Percentiles rank a stretch among this genome's conserved stretches.
These are phyloP conservation scores for Epinotia bilunana DNA, from an alignment of 2,888 invertebrate genomes.

Conservation along the genomic window DNA sequence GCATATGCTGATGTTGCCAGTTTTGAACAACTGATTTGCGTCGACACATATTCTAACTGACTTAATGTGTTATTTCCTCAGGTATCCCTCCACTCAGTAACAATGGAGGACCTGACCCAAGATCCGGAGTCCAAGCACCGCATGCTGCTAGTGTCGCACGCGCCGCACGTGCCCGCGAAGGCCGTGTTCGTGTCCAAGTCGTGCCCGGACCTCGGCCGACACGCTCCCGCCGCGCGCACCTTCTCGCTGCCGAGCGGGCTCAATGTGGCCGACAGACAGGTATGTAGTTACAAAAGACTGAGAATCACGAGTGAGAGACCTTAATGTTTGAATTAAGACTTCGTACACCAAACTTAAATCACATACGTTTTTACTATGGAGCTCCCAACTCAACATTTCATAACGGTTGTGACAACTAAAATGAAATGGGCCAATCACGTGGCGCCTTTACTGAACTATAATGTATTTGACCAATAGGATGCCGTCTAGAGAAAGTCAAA, in stretches of 20 bases:
- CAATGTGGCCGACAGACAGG: conserved; percentile 60
- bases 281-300: background rate
- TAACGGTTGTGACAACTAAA: too few relatives aligned
- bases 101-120: conserved; percentile 95
- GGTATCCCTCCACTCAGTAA: conserved; percentile 92
- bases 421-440: too few relatives aligned
- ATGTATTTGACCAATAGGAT: too few relatives aligned
- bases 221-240: conserved; percentile 48
- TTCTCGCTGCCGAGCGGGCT: conserved; percentile 67
- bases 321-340: too few relatives aligned
- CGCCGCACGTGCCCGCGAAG: conserved; percentile 74
- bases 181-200: conserved; percentile 89
- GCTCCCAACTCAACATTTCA: too few relatives aligned
- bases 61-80: conserved; percentile 52
- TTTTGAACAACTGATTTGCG: too few relatives aligned
- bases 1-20: too few relatives aligned
- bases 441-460: too few relatives aligned
- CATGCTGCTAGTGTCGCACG: conserved; percentile 91
- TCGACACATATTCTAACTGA: background rate
- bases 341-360: too few relatives aligned
- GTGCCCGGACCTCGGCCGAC: conserved; percentile 88
- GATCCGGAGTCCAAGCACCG: conserved; percentile 91
- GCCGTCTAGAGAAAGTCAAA: too few relatives aligned
- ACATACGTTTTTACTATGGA: too few relatives aligned
- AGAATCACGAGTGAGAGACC: too few relatives aligned